phyloP scores from a whole-genome alignment of 2,888 invertebrate species.

The Drosophila suboccidentalis region DNA sequence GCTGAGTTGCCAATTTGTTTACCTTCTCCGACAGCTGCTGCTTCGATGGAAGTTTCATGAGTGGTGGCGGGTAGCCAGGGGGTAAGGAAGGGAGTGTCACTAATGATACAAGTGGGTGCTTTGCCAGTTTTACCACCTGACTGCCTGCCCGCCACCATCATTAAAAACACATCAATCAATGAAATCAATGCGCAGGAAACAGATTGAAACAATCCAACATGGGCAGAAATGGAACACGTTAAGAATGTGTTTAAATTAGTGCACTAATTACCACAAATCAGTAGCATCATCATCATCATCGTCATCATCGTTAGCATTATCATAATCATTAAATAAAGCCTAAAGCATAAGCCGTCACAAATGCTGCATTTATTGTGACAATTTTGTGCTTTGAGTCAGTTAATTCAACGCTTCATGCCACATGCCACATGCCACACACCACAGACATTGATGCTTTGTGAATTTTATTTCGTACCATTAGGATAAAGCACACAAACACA shows the following conservation, averaged over 20 bases:
- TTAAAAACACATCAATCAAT: slow-evolving; percentile 73
- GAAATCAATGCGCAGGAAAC: slow-evolving; percentile 62
- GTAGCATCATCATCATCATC: slow-evolving; percentile 20
- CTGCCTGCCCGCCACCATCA: slow-evolving; percentile 47
- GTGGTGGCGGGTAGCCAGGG: not conserved
- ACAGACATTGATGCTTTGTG: slow-evolving; percentile 4
- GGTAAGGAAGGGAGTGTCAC: slow-evolving; percentile 1
- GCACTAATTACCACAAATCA: slow-evolving; percentile 50
- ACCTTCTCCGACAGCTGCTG: slow-evolving; percentile 31
- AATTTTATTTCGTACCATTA: slow-evolving; percentile 2
- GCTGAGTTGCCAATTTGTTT: slow-evolving; percentile 49
- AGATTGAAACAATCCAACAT: slow-evolving; percentile 52
- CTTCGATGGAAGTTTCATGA: not conserved
- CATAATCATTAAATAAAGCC: slow-evolving; percentile 11
- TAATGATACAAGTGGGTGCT: slow-evolving; percentile 55
- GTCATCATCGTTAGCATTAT: slow-evolving; percentile 16
- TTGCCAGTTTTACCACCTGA: slow-evolving; percentile 32
- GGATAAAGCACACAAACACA: not conserved
- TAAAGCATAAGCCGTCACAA: not conserved
- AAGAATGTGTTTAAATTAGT: slow-evolving; percentile 27
- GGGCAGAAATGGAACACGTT: not conserved
- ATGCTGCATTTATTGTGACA: slow-evolving; percentile 4
- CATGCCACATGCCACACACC: slow-evolving; percentile 9
- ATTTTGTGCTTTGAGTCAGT: not conserved
- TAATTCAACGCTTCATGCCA: slow-evolving; percentile 2